Evolutionary conservation across 2,888 invertebrate genomes (phyloP), one percentile per base, ranked within the genome.

Genomic region (Drosophila imparisetae): DNA sequence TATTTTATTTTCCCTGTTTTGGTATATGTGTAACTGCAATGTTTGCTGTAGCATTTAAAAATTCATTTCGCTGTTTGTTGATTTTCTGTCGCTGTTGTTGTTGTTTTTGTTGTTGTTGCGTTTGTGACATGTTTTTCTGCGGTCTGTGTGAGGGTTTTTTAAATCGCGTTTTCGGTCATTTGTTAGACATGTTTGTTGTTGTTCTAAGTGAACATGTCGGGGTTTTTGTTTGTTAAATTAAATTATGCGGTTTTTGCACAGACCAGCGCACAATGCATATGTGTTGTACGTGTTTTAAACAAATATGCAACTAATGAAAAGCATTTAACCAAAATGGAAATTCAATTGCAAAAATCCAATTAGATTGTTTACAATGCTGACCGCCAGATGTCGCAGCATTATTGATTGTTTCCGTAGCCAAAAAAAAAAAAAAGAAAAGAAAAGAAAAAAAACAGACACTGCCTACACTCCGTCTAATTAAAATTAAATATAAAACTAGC

Each of bases 181-280:
- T 67, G 66, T 24, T 57, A 60, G 45, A 57, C 21, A 27, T 50
- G 29, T 27, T 29, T 18, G 40, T n/a, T 40, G 27, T 42, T 45
- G 42, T 53, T 66, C 53, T 53, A 21, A 78, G 73, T 72, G 83
- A 68, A 86, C 85, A 85, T 85, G 83, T 72, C 84, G 83, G 58
- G 78, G 81, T 83, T 83, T 70, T 83, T 85, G 85, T 86, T 76
- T 80, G 81, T 80, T 65, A 86, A 85, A 85, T 85, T 80, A 86
- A 85, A 85, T 86, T 80, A 85, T 85, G 85, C 85, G 85, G 85
- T 85, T 81, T 80, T 61, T 69, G 55, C 58, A 52, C 50, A 40
- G 21, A 45, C 38, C 50, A 18, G 42, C 42, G 40, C 49, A 54
- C 52, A 49, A 49, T 42, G 15, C 27, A 36, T 10, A 58, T n/a